Conservation (phyloP, 1,140 invertebrate genomes). For the Euglossa dilemma region DNA sequence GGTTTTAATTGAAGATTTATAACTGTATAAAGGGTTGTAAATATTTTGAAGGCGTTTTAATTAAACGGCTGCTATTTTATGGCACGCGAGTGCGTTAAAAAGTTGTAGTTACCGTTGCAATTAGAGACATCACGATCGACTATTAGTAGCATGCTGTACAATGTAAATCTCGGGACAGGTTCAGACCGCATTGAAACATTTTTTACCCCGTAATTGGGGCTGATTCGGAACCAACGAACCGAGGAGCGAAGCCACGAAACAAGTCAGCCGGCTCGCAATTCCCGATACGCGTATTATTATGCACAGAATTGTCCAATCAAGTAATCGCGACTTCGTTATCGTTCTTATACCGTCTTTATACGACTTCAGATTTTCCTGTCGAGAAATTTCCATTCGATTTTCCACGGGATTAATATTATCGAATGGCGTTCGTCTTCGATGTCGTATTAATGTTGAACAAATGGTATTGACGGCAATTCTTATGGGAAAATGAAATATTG, state of each 20-base stretch:
- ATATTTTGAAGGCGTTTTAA: background rate
- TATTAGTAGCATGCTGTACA: slow-evolving; percentile 1
- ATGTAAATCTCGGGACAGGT: slow-evolving; percentile 8
- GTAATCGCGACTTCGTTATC: slow-evolving; percentile 12
- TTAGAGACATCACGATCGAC: slow-evolving; percentile 6
- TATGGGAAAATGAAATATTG: too few relatives aligned
- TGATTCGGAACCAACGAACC: slow-evolving; percentile 34
- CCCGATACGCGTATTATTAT: slow-evolving; percentile 43
- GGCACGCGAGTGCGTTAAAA: background rate
- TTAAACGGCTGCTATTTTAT: background rate
- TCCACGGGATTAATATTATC: too few relatives aligned
- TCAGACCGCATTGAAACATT: background rate
- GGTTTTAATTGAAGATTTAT: too few relatives aligned
- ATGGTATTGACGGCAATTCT: too few relatives aligned
- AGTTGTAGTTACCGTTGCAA: slow-evolving; percentile 7
- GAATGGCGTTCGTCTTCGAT: too few relatives aligned
- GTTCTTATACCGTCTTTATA: background rate
- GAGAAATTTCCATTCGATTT: too few relatives aligned
- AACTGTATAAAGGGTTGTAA: too few relatives aligned
- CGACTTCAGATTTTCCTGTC: too few relatives aligned
- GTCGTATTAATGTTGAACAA: too few relatives aligned
- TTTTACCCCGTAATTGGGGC: slow-evolving; percentile 35
- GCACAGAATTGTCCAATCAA: background rate
- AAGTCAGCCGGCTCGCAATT: slow-evolving; percentile 41
- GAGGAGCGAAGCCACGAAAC: background rate